Base-by-base conservation (phyloP, 1,140 invertebrate genomes). In the Gryllus bimaculatus region DNA sequence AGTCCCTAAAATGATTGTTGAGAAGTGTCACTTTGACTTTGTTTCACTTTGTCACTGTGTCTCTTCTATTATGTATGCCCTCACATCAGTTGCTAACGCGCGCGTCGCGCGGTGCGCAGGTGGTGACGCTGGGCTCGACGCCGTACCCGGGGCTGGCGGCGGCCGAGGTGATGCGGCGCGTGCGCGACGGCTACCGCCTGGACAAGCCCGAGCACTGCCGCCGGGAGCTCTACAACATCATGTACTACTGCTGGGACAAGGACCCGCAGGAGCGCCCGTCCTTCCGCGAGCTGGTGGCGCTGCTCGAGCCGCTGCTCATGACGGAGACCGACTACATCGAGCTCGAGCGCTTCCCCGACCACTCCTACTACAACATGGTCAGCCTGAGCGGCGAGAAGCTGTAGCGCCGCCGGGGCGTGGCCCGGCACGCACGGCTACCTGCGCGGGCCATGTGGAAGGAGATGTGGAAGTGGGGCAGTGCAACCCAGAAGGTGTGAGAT, bases 291-390 rank as follows among this genome's bases (percentile, higher is more conserved):
- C 90, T 95, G 15, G 91, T 95, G 1, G 86, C 89, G 48, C 88
- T 95, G 82, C 87, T 96, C 7, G 95, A 96, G 83, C 91, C 92
- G 80, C 86, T 98, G 13, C 85, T 97, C 8, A 90, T 95, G 81
- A 93, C 93, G 47, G 95, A 97, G 85, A 96, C 94, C 79, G 95
- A 97, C 83, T 98, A 98, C 82, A 96, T 98, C 75, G 94, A 97
- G 84, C 87, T 98, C 20, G 95, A 97, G 83, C 88, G 93, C 79
- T 97, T 97, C 85, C 96, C 96, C 0, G 95, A 98, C 85, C 95
- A 97, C 85, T 94, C 94, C 8, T 97, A 98, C 86, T 97, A 97
- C 84, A 98, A 98, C 84, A 92, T 97, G 82, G 89, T 94, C 80
- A 93, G 91, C 88, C 88, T 95, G 66, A 94, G 94, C 83, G 93